Base-by-base conservation (phyloP, 2,113 vertebrate species). In the Phylloscopus trochilus region DNA sequence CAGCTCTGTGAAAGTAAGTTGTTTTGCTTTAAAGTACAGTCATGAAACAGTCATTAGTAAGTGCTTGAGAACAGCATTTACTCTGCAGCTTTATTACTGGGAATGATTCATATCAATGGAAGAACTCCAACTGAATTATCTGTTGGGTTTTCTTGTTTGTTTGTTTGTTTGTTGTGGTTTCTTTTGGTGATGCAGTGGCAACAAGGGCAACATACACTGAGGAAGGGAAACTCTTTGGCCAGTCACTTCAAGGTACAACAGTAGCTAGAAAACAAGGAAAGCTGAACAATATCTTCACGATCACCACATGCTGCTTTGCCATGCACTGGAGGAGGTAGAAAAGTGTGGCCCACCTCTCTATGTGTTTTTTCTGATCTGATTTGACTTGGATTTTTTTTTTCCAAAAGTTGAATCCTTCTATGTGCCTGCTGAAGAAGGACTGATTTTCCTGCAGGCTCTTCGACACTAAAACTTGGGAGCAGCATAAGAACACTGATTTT, bases 81-180 rank as follows among this genome's bases (percentile, higher is more conserved):
- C 11, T 41, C 60, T 60, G 44, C 23, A 83, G 49, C 49, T 79
- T 95, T 85, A 94, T 84, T 79, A 87, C 24, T 81, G 49, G 35
- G 83, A 83, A 76, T 89, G 44, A 82, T 47, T 92, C 73, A 52
- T 47, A 64, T 7, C 33, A 83, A 39, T 47, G 62, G 77, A 96
- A 59, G 41, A 79, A 75, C 27, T 78, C 35, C 49, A 89, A 41
- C 30, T 76, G 58, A 89, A 83, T 52, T 63, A 75, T 46, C 46
- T 63, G 13, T 28, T 52, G 21, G 6, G 0, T 6, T 47, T 72
- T 63, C n/a, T n/a, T n/a, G n/a, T 8, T 52, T 39, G 18, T 24
- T 55, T 39, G 5, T 49, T 85, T 51, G 37, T 59, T 52, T 49
- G 11, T n/a, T 47, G 59, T n/a, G 31, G 6, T 4, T 23, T 55